Percentiles rank a stretch among this genome's conserved stretches.
Conservation (phyloP, 2,113 vertebrate genomes). For the Ancistrus triradiatus region DNA sequence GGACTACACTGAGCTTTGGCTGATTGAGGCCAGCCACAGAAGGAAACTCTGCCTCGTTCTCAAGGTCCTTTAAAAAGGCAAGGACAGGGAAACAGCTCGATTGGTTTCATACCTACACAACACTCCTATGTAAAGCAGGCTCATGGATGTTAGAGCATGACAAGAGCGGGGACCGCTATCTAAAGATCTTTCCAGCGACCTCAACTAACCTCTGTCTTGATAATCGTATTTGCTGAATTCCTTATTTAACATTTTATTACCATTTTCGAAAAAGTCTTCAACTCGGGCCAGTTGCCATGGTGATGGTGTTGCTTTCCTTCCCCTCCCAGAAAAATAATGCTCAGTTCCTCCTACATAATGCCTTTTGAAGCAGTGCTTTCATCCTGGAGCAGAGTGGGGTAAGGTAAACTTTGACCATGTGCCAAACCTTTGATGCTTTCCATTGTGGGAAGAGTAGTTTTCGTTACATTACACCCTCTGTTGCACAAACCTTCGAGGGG, state of each 20-base stretch:
- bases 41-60: slow-evolving; percentile 31
- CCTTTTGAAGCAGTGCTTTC: slow-evolving; percentile 49
- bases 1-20: slow-evolving; percentile 40
- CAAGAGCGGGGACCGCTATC: slow-evolving; percentile 1
- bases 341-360: slow-evolving; percentile 31
- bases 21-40: slow-evolving; percentile 42
- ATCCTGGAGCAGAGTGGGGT: slow-evolving; percentile 39
- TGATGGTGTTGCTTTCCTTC: slow-evolving; percentile 34
- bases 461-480: no score
- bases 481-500: no score
- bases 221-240: slow-evolving; percentile 45
- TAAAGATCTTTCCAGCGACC: slow-evolving; percentile 13
- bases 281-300: slow-evolving; percentile 52
- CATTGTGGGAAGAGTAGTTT: slow-evolving; percentile 34
- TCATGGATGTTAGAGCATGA: slow-evolving; percentile 26
- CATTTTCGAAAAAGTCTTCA: slow-evolving; percentile 45
- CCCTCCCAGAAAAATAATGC: slow-evolving; percentile 44
- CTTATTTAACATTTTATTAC: slow-evolving; percentile 44
- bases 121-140: slow-evolving; percentile 23
- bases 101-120: slow-evolving; percentile 18
- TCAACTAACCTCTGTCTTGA: slow-evolving; percentile 32
- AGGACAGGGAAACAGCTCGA: slow-evolving; percentile 44
- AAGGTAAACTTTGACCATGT: slow-evolving; percentile 42
- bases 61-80: slow-evolving; percentile 48
- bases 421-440: slow-evolving; percentile 42